These are phyloP conservation scores for Dryobota labecula DNA, from an alignment of 2,888 invertebrate genomes.

Conservation along the genomic window DNA sequence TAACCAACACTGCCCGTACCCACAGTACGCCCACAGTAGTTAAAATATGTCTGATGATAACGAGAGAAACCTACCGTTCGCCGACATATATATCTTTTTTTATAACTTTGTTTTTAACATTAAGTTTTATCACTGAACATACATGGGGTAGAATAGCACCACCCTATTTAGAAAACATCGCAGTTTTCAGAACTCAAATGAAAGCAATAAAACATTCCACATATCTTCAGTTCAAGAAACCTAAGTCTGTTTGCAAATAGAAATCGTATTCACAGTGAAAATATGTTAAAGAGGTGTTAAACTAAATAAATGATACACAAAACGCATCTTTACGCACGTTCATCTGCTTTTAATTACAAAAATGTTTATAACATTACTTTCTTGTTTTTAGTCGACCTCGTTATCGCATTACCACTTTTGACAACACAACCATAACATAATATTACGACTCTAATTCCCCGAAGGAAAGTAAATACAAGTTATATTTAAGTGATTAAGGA, in stretches of 20 bases:
- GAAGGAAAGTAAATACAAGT: too few relatives aligned
- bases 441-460: background rate
- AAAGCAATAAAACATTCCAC: background rate
- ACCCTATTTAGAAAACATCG: too few relatives aligned
- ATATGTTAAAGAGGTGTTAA: slow-evolving; percentile 2
- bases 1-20: too few relatives aligned
- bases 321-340: slow-evolving; percentile 13
- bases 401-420: background rate
- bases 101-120: too few relatives aligned
- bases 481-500: too few relatives aligned
- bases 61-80: too few relatives aligned
- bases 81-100: too few relatives aligned
- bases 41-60: too few relatives aligned
- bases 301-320: slow-evolving; percentile 18
- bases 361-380: slow-evolving; percentile 38
- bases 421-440: background rate
- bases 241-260: background rate
- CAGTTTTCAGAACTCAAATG: background rate
- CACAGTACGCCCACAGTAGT: too few relatives aligned
- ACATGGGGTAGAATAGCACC: too few relatives aligned
- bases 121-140: too few relatives aligned
- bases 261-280: background rate
- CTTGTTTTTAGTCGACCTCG: background rate
- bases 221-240: slow-evolving; percentile 10
- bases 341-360: slow-evolving; percentile 30